These are phyloP conservation scores for Planococcus citri DNA, from an alignment of 1,140 invertebrate genomes.

Conservation along the genomic window DNA sequence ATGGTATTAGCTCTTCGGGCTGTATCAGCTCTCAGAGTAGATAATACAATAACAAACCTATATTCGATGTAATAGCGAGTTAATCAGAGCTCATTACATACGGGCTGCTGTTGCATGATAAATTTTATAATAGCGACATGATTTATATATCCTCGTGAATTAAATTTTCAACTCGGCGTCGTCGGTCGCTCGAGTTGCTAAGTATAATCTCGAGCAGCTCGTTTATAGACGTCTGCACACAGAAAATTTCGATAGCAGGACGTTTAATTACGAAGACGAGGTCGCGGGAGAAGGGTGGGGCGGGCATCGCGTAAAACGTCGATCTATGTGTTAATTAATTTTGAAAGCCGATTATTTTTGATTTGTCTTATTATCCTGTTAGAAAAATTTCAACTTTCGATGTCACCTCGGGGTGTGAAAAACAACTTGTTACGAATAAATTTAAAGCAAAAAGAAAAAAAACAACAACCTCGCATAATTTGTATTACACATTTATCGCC, in stretches of 20 bases:
- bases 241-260: neutral
- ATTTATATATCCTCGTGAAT: neutral
- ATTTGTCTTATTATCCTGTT: neutral
- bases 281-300: too few species aligned
- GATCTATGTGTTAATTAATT: neutral
- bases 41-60: neutral
- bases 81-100: conserved; percentile 7
- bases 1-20: neutral
- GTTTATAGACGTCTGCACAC: neutral
- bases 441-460: neutral
- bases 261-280: neutral
- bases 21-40: neutral
- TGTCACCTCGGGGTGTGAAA: neutral
- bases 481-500: neutral
- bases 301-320: too few species aligned
- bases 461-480: neutral
- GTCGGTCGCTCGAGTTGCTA: neutral
- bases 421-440: neutral
- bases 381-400: neutral
- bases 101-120: neutral
- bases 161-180: neutral
- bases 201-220: too few species aligned
- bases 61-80: neutral
- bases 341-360: neutral
- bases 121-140: conserved; percentile 7